Evolutionary conservation across 2,888 invertebrate genomes (phyloP).

Genomic region (Tipula confusa): DNA sequence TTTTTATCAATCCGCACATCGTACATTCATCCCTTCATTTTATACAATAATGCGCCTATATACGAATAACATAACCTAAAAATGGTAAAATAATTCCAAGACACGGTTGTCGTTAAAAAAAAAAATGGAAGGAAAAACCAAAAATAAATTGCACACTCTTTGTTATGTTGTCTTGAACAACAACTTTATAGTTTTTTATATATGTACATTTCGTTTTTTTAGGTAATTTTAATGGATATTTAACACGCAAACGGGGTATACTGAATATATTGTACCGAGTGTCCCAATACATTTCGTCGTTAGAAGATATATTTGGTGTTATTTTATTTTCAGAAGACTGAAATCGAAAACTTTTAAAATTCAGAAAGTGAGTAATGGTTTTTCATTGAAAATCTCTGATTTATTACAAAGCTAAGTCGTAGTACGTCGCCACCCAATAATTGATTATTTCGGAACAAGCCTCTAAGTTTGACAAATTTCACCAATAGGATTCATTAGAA

Average conservation of each 20-base stretch:
- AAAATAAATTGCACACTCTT: not conserved
- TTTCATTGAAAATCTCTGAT: no score
- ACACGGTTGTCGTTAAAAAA: conserved; percentile 8
- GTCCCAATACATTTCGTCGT: no score
- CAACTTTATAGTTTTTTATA: not conserved
- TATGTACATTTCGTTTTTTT: not conserved
- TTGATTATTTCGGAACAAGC: no score
- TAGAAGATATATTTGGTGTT: no score
- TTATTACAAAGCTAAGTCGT: no score
- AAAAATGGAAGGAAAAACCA: not conserved
- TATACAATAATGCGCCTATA: not conserved
- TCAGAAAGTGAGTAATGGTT: no score
- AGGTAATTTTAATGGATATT: conserved; percentile 20
- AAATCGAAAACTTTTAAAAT: no score
- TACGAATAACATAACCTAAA: not conserved
- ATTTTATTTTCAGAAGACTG: no score
- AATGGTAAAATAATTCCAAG: not conserved
- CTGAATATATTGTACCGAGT: no score
- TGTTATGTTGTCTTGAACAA: not conserved
- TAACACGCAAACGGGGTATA: not conserved
- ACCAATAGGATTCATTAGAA: no score
- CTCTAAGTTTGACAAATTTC: no score
- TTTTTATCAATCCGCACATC: not conserved
- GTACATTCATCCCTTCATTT: not conserved
- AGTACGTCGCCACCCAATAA: no score